Evolutionary conservation across 2,888 invertebrate species (phyloP), one percentile per base, ranked within the genome.

Genomic region (Callyntrura sp.): DNA sequence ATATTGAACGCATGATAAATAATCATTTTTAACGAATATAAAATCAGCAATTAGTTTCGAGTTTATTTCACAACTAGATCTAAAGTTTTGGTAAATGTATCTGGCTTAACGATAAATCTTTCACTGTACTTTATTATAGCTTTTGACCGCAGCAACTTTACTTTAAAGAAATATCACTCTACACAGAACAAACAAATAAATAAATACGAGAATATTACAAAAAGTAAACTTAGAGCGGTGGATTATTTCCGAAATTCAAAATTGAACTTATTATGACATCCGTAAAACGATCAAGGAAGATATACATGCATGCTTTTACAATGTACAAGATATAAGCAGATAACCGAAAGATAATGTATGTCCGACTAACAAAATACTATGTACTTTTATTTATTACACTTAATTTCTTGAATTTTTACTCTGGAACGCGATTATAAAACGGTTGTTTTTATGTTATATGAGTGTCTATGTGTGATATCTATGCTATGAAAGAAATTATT

Each of bases 101-200:
- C 14, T 25, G 12, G 62, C 62, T 2, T 28, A 62, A 25, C 25
- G 11, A 14, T 51, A 14, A 51, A 51, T 51, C 51, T 14, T 51
- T 57, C 3, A 57, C 62, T 51, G 3, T 51, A 51, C 25, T 78
- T 48, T 25, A 23, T 51, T 48, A 62, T 62, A 76, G 76, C 51
- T 6, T 85, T 85, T 85, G 85, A 78, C 76, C 76, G 85, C 85
- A 85, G 62, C 62, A 85, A 28, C 45, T 65, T 84, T 43, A 45
- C 60, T 57, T 76, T 12, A 45, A 45, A 35, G 17, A 20, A 14
- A 57, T 57, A 14, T 51, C 11, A 5, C 9, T 51, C 51, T 51
- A 9, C 17, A n/a, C n/a, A n/a, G n/a, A n/a, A n/a, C n/a, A n/a
- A n/a, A n/a, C n/a, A 20, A 20, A 23, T 60, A 60, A 60, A 62